Percentiles rank a stretch among this genome's conserved stretches.
phyloP scores from a whole-genome alignment of 2,113 vertebrate species.

The Oreochromis aureus region DNA sequence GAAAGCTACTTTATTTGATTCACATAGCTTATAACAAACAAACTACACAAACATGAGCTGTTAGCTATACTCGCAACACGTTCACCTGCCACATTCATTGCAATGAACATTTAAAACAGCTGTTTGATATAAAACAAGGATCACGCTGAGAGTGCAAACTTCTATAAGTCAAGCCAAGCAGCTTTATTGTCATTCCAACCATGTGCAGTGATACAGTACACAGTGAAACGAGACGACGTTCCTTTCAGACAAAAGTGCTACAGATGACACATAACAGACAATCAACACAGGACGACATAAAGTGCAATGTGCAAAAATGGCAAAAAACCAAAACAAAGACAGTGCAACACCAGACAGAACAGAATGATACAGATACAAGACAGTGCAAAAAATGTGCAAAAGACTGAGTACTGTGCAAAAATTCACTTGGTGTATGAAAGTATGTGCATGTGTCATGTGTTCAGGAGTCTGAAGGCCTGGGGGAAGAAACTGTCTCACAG shows the following conservation, averaged over 20 bases:
- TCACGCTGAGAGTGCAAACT: neutral
- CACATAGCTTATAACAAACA: neutral
- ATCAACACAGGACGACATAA: rapidly evolving
- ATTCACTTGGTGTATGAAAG: neutral
- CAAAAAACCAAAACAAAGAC: neutral
- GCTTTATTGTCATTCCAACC: neutral
- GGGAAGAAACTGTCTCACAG: no score
- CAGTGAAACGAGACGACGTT: neutral
- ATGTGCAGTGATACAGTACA: neutral
- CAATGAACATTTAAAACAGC: neutral
- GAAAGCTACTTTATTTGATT: neutral
- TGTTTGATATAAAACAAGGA: neutral
- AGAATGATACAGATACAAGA: neutral
- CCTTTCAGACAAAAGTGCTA: neutral
- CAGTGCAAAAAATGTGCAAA: neutral
- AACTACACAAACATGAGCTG: neutral
- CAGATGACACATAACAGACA: neutral
- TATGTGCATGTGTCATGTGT: neutral
- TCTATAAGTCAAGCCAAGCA: rapidly evolving
- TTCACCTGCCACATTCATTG: neutral
- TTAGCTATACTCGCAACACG: neutral
- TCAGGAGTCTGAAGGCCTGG: no score
- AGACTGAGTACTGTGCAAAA: neutral
- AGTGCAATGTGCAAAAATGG: neutral
- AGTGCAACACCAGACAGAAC: neutral